A percentile compares a stretch with the other conserved stretches of the same genome.
phyloP scores from a whole-genome alignment of 2,113 vertebrate genomes.

The Siniperca chuatsi region DNA sequence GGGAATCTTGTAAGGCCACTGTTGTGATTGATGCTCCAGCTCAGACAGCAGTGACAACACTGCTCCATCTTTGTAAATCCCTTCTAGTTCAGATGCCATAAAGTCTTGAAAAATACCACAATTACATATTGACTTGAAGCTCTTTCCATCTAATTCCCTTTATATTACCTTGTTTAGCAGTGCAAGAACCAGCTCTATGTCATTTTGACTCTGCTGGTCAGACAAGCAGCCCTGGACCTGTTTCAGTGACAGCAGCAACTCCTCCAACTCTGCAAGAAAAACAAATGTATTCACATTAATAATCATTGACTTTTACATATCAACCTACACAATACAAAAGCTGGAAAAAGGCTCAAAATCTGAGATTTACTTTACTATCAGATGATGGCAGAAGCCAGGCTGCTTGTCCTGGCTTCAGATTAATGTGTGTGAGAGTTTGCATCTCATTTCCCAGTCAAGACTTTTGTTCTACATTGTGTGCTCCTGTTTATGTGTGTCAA shows the following conservation, averaged over 20 bases:
- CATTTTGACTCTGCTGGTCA: constrained; percentile 96
- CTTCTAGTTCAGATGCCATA: neutral
- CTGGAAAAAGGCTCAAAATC: neutral
- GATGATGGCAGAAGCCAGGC: neutral
- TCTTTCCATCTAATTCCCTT: neutral
- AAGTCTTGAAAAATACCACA: constrained; percentile 23
- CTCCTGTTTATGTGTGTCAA: constrained; percentile 37
- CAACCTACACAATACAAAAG: neutral
- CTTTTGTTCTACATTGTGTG: neutral
- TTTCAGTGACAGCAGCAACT: constrained; percentile 95
- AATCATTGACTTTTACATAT: neutral
- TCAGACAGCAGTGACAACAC: constrained; percentile 7
- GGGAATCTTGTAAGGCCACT: neutral
- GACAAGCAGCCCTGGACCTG: constrained; percentile 92
- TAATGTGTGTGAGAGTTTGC: neutral
- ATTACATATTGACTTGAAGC: neutral
- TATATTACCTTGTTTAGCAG: constrained; percentile 91
- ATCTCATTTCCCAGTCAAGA: constrained; percentile 25
- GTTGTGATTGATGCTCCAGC: neutral
- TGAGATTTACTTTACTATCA: neutral
- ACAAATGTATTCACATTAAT: constrained; percentile 8
- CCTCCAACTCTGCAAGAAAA: constrained; percentile 90
- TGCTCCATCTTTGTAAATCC: constrained; percentile 3
- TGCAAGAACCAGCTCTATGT: constrained; percentile 92
- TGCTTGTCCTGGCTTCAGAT: constrained; percentile 6